These are phyloP conservation scores for Naso thynnoides DNA, from an alignment of 2,797 vertebrate species.

Conservation along the genomic window DNA sequence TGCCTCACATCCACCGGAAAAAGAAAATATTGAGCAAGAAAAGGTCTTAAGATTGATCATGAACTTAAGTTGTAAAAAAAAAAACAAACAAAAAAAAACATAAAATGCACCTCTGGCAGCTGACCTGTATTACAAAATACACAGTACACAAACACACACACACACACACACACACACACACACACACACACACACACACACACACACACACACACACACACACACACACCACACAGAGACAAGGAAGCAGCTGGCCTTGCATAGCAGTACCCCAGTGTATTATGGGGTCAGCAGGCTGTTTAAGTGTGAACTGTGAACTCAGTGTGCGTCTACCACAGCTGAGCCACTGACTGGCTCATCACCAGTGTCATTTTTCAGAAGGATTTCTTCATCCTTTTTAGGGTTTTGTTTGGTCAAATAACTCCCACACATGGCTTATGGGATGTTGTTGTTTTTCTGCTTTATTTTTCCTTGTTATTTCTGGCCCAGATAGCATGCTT, in stretches of 20 bases:
- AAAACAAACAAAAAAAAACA: too few relatives aligned
- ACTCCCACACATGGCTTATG: slow-evolving; percentile 49
- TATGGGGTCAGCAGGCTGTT: slow-evolving; percentile 66
- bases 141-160: too few relatives aligned
- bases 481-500: slow-evolving; percentile 9
- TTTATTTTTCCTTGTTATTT: slow-evolving; percentile 17
- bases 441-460: slow-evolving; percentile 27
- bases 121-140: too few relatives aligned
- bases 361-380: slow-evolving; percentile 30
- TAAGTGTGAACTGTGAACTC: slow-evolving; percentile 65
- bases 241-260: slow-evolving; percentile 67
- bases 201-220: slow-evolving; percentile 10
- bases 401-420: slow-evolving; percentile 21
- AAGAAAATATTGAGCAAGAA: too few relatives aligned
- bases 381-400: slow-evolving; percentile 2
- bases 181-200: slow-evolving; percentile 16
- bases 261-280: slow-evolving; percentile 58
- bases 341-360: slow-evolving; percentile 56
- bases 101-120: too few relatives aligned
- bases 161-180: slow-evolving; percentile 6
- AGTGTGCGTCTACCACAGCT: slow-evolving; percentile 59
- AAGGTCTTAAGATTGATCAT: too few relatives aligned
- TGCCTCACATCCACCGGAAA: too few relatives aligned
- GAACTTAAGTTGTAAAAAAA: too few relatives aligned
- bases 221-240: slow-evolving; percentile 9